These are phyloP conservation scores for Gymnocephalus cernua DNA, from an alignment of 2,113 vertebrate species.

Conservation along the genomic window DNA sequence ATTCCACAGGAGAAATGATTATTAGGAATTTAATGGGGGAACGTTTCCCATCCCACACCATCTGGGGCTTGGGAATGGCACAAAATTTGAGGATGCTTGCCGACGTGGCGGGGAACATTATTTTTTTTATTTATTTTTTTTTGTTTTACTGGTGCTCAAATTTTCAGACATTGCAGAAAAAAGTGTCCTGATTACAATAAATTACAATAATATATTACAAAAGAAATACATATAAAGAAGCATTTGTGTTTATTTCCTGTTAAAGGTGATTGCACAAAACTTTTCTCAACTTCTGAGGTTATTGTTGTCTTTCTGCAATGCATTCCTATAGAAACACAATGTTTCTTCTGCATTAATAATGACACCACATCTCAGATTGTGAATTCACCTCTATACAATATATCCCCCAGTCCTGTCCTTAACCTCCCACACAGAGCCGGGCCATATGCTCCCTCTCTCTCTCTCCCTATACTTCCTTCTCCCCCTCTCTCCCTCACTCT, in stretches of 20 bases:
- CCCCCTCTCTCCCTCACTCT: conserved; percentile 7
- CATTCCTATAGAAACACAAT: conserved; percentile 38
- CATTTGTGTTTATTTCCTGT: not conserved
- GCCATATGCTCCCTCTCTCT: conserved; percentile 80
- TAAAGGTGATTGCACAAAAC: conserved; percentile 29
- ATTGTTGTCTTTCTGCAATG: conserved; percentile 19
- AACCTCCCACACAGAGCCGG: conserved; percentile 76
- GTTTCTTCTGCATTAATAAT: conserved; percentile 67
- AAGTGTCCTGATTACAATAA: conserved; percentile 50
- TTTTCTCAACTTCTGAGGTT: conserved; percentile 59
- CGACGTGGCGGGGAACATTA: conserved; percentile 85
- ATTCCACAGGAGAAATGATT: conserved; percentile 97
- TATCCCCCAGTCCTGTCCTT: conserved; percentile 57
- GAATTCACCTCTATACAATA: conserved; percentile 39
- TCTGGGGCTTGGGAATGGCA: conserved; percentile 96
- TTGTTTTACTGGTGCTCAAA: conserved; percentile 65
- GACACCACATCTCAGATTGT: conserved; percentile 42
- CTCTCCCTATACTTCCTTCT: conserved; percentile 33
- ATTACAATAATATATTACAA: conserved; percentile 58
- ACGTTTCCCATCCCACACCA: conserved; percentile 96
- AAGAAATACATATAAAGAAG: conserved; percentile 43
- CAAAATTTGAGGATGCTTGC: conserved; percentile 91
- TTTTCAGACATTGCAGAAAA: conserved; percentile 62
- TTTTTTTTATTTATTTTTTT: conserved; percentile 78
- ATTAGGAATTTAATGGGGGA: conserved; percentile 99